Conservation (phyloP, 2,888 invertebrate genomes). For the Linnaemya tessellans region DNA sequence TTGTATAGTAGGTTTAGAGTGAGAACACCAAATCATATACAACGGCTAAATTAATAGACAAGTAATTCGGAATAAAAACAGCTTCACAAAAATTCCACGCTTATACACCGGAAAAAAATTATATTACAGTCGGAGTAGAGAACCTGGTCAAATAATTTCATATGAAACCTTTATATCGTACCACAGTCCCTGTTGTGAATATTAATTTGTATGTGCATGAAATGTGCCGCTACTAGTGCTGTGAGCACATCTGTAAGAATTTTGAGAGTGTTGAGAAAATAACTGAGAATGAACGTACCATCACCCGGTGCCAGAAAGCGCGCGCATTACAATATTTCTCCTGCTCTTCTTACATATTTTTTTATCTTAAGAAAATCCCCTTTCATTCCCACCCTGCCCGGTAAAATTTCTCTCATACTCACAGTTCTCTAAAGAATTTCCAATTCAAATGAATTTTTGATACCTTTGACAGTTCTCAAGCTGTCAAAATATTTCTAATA, state of each 20-base stretch:
- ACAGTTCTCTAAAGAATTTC: slow-evolving; percentile 4
- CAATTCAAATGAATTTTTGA: neutral
- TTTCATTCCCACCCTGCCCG: neutral
- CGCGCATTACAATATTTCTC: slow-evolving; percentile 58
- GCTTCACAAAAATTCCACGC: no score
- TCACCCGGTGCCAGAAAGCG: slow-evolving; percentile 62
- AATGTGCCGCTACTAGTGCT: neutral
- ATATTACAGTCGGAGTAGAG: no score
- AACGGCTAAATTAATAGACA: no score
- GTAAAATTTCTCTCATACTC: slow-evolving; percentile 1
- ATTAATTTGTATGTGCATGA: neutral
- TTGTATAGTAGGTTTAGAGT: no score
- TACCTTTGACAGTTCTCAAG: slow-evolving; percentile 43
- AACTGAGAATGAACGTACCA: slow-evolving; percentile 50
- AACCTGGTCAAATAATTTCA: slow-evolving; percentile 1
- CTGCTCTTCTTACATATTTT: slow-evolving; percentile 30
- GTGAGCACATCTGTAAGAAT: slow-evolving; percentile 17
- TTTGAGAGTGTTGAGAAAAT: slow-evolving; percentile 11
- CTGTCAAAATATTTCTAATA: slow-evolving; percentile 36
- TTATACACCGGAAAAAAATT: no score
- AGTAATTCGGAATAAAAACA: no score
- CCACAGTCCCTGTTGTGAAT: neutral
- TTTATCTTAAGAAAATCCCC: neutral
- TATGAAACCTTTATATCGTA: neutral
- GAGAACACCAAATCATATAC: no score